Conservation (phyloP, 2,797 vertebrate genomes). For the Sebastes variabilis region DNA sequence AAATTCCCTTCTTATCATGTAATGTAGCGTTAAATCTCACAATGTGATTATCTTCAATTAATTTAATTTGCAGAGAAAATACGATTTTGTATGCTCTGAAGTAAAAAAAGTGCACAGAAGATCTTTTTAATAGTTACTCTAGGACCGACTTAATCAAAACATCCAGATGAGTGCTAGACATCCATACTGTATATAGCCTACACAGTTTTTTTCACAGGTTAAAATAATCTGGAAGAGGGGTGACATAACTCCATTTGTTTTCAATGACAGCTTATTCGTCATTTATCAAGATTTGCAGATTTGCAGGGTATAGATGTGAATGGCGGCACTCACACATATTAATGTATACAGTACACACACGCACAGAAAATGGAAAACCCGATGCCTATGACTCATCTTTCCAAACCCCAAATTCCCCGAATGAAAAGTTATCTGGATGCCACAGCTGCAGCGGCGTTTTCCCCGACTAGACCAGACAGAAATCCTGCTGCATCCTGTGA, state of each 20-base stretch:
- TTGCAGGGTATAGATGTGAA: background rate
- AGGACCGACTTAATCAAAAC: background rate
- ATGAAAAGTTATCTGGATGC: constrained; percentile 25
- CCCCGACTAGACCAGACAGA: constrained; percentile 4
- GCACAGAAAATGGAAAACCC: constrained; percentile 19
- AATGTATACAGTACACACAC: background rate
- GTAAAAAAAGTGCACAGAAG: background rate
- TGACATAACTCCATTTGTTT: background rate
- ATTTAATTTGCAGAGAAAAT: background rate
- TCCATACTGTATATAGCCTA: no score
- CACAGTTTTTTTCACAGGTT: background rate
- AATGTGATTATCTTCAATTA: background rate
- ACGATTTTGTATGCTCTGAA: background rate
- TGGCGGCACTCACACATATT: background rate
- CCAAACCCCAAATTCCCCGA: background rate
- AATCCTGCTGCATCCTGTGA: constrained; percentile 3
- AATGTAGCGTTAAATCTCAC: background rate
- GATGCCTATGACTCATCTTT: constrained; percentile 50
- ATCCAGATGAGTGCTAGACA: background rate
- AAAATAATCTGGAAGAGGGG: background rate
- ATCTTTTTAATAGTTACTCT: background rate
- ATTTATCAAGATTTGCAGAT: background rate
- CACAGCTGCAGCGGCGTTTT: constrained; percentile 1
- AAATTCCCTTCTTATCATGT: background rate
- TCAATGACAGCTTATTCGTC: background rate